A percentile compares a stretch with the other conserved stretches of the same genome.
Conservation (phyloP, 2,797 vertebrate species). For the Sebastes minor region DNA sequence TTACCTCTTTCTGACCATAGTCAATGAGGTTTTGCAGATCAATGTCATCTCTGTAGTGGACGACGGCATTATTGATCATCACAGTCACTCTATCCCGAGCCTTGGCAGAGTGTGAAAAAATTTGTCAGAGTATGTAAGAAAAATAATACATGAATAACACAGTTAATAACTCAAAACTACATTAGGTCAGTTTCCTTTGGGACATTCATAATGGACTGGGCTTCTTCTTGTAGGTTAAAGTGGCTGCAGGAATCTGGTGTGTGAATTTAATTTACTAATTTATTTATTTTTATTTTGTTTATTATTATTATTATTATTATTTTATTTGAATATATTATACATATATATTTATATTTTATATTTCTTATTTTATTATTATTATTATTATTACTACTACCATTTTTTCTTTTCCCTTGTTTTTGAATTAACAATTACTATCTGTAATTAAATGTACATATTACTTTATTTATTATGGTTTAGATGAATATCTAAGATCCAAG, state of each 20-base stretch:
- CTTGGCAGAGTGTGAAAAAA: constrained; percentile 67
- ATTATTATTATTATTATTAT: too few relatives aligned
- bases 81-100: constrained; percentile 88
- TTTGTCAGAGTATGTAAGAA: neutral
- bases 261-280: too few relatives aligned
- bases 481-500: neutral
- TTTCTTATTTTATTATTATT: neutral
- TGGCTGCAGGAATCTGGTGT: constrained; percentile 6
- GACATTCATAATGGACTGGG: constrained; percentile 26
- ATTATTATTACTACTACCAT: too few relatives aligned
- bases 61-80: constrained; percentile 86
- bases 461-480: too few relatives aligned
- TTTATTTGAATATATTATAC: too few relatives aligned
- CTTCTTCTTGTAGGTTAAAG: constrained; percentile 52
- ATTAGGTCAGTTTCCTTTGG: constrained; percentile 41
- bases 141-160: neutral
- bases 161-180: constrained; percentile 30
- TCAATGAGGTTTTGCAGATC: constrained; percentile 97
- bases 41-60: constrained; percentile 92
- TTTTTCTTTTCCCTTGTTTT: too few relatives aligned
- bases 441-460: too few relatives aligned
- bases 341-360: too few relatives aligned
- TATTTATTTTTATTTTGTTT: too few relatives aligned
- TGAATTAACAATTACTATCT: too few relatives aligned
- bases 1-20: constrained; percentile 92